Conservation (phyloP, 2,888 invertebrate species). For the Elysia crispata region DNA sequence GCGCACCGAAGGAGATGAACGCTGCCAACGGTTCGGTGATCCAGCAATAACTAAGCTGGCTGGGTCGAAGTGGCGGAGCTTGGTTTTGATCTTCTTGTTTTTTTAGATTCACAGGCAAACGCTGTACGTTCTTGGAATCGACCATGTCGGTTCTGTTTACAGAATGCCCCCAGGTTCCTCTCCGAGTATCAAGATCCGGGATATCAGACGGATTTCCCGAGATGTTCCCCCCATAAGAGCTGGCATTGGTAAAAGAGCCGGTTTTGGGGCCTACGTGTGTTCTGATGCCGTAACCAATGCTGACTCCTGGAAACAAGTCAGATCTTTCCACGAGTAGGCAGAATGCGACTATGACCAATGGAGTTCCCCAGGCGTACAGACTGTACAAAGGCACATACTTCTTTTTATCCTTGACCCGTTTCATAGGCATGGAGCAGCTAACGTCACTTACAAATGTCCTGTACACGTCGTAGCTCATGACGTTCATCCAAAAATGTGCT, state of each 20-base stretch:
- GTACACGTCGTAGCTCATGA: conserved; percentile 81
- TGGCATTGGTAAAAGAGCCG: too few relatives aligned
- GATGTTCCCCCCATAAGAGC: background rate
- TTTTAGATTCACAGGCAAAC: too few relatives aligned
- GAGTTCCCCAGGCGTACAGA: conserved; percentile 84
- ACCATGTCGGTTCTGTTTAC: background rate
- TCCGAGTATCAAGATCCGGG: background rate
- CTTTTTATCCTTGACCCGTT: conserved; percentile 58
- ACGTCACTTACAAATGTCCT: conserved; percentile 75
- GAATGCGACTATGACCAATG: conserved; percentile 79
- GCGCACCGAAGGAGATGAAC: conserved; percentile 66
- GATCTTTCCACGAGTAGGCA: conserved; percentile 72
- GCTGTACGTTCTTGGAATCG: background rate
- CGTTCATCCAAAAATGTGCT: conserved; percentile 84
- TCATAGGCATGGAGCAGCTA: conserved; percentile 70
- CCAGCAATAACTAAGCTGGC: conserved; percentile 61
- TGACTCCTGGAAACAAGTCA: conserved; percentile 53
- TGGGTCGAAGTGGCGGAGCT: background rate
- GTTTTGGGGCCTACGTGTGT: too few relatives aligned
- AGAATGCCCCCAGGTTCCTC: background rate
- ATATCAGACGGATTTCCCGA: too few relatives aligned
- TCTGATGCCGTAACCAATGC: conserved; percentile 60
- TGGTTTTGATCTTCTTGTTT: background rate
- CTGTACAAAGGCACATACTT: conserved; percentile 76
- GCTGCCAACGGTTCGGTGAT: conserved; percentile 68